phyloP scores from a whole-genome alignment of 2,888 invertebrate genomes.

The Dasypolia templi region DNA sequence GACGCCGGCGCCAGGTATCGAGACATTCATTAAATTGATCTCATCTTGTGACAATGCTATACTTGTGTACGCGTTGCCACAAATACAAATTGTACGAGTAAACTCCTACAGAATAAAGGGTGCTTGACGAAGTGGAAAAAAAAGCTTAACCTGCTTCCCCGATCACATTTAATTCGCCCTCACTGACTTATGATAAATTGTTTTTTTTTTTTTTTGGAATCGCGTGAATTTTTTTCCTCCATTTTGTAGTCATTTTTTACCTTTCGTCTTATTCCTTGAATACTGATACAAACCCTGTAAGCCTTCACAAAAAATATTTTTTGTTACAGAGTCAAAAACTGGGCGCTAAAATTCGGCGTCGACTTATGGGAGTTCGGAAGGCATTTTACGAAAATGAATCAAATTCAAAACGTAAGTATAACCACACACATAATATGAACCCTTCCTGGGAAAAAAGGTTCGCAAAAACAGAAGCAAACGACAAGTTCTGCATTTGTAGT shows the following conservation, averaged over 20 bases:
- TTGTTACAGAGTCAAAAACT: slow-evolving; percentile 96
- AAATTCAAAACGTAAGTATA: slow-evolving; percentile 95
- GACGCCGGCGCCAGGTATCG: slow-evolving; percentile 67
- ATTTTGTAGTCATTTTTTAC: slow-evolving; percentile 37
- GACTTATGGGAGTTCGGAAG: slow-evolving; percentile 97
- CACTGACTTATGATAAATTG: slow-evolving; percentile 81
- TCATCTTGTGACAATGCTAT: slow-evolving; percentile 76
- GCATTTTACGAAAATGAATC: slow-evolving; percentile 96
- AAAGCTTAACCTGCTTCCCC: slow-evolving; percentile 84
- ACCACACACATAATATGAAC: not conserved
- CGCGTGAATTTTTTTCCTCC: slow-evolving; percentile 34
- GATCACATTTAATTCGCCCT: slow-evolving; percentile 83
- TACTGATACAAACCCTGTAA: not conserved
- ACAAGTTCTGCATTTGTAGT: slow-evolving; percentile 29
- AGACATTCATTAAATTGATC: slow-evolving; percentile 80
- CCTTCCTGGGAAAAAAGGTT: not conserved
- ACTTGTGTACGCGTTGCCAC: slow-evolving; percentile 74
- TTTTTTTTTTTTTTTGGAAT: slow-evolving; percentile 62
- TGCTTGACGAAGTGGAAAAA: slow-evolving; percentile 82
- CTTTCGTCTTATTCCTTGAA: not conserved
- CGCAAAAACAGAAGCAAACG: slow-evolving; percentile 13
- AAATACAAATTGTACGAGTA: slow-evolving; percentile 75
- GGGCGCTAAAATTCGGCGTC: slow-evolving; percentile 97
- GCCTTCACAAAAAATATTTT: slow-evolving; percentile 40
- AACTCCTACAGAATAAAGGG: slow-evolving; percentile 80